A percentile compares a stretch with the other conserved stretches of the same genome.
Conservation (phyloP, 2,113 vertebrate genomes). For the Seriola dumerili region DNA sequence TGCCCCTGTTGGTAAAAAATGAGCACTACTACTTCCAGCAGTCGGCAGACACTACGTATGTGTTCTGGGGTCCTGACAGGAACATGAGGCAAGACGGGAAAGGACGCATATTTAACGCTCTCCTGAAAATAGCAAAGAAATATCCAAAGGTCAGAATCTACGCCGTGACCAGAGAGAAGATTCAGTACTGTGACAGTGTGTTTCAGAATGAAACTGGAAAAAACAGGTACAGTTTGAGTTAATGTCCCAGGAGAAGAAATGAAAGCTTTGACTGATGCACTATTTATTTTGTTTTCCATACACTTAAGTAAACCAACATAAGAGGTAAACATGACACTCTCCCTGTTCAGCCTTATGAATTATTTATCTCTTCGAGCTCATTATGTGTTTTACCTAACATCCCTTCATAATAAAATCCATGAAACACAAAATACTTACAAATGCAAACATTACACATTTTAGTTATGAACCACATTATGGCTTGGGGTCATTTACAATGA, state of each 20-base stretch:
- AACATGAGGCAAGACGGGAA: slow-evolving; percentile 89
- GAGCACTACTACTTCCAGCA: slow-evolving; percentile 89
- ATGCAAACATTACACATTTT: no score
- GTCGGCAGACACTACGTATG: slow-evolving; percentile 86
- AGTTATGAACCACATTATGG: no score
- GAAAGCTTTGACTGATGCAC: neutral
- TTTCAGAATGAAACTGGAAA: slow-evolving; percentile 97
- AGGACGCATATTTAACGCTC: slow-evolving; percentile 85
- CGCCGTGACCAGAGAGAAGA: slow-evolving; percentile 89
- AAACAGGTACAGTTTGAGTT: slow-evolving; percentile 87
- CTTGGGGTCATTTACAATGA: no score
- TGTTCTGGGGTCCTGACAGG: slow-evolving; percentile 93
- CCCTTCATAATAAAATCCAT: no score
- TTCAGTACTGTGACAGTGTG: slow-evolving; percentile 88
- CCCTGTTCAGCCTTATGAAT: no score
- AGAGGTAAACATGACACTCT: no score
- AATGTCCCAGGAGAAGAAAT: neutral
- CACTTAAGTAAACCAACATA: no score
- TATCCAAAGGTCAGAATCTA: slow-evolving; percentile 88
- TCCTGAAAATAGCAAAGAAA: slow-evolving; percentile 84
- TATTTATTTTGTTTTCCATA: neutral
- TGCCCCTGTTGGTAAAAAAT: slow-evolving; percentile 88
- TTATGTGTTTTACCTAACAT: no score
- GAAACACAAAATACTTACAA: no score
- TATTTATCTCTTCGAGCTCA: no score